Base-by-base conservation (phyloP, 2,797 vertebrate species). In the Notolepis coatsorum region DNA sequence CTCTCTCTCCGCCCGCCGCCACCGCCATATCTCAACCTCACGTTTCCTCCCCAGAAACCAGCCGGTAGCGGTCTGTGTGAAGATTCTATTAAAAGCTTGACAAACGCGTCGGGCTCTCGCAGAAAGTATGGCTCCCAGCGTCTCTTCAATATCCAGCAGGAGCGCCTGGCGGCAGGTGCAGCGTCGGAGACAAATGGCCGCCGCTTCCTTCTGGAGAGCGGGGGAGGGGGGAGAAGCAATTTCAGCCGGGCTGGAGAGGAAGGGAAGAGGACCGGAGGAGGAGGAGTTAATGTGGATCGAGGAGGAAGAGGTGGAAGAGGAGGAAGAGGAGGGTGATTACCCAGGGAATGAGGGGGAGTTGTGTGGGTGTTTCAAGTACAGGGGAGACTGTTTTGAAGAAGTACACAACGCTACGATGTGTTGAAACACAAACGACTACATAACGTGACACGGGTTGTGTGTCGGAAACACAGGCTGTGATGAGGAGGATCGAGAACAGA, bases 141-240 rank as follows among this genome's bases (percentile, higher is more conserved):
- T 77, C 65, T 80, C 75, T 86, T 81, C 81, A 81, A 85, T 81
- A 83, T 84, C 62, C 78, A 65, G 45, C 69, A 65, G 55, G 63
- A 84, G 77, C n/a, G n/a, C n/a, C n/a, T 79, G 76, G 77, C 82
- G 74, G 79, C 61, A 79, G 81, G 66, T 65, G 54, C 57, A 8
- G 10, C 64, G 73, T 87, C 81, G 70, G 68, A 82, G 71, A 81
- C 67, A 78, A 84, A 90, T 88, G 73, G 82, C 71, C 63, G 56
- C 77, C 62, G 74, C 15, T 48, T n/a, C 68, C 68, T 61, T 75
- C 88, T 85, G 66, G 60, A 68, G 30, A 48, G 79, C 49, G 49
- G 59, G 39, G 53, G 68, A 30, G 46, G 79, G 48, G 49, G 59
- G 39, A 51, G 68, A 75, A 77, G 77, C 65, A 77, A 80, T 79